These are phyloP conservation scores for Heterotilapia buettikoferi DNA, from an alignment of 2,113 vertebrate species.

Conservation along the genomic window DNA sequence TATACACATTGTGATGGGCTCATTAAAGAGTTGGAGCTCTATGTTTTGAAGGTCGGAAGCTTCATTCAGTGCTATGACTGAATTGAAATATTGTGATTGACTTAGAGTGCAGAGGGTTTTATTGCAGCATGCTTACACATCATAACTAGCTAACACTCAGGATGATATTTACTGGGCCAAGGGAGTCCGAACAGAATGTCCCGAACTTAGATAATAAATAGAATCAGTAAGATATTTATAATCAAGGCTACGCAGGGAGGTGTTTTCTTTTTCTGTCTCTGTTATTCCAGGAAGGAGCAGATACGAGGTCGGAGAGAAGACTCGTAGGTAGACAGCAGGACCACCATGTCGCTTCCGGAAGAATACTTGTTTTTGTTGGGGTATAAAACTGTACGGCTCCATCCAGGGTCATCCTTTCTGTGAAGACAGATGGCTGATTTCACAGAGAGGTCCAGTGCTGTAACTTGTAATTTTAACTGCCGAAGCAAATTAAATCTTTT, in stretches of 20 bases:
- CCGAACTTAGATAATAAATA: neutral
- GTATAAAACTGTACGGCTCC: neutral
- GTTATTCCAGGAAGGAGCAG: neutral
- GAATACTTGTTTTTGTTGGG: neutral
- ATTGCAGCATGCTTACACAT: neutral
- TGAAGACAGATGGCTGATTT: neutral
- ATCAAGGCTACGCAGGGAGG: neutral
- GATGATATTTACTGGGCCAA: rapidly evolving
- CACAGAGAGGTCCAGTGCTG: neutral
- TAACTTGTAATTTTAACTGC: neutral
- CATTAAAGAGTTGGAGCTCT: neutral
- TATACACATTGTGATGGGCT: neutral
- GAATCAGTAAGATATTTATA: neutral
- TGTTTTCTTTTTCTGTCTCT: neutral
- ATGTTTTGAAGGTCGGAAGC: neutral
- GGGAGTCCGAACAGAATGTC: neutral
- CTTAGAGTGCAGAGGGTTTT: rapidly evolving
- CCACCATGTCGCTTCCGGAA: neutral
- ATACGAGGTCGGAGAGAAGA: neutral
- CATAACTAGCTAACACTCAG: neutral
- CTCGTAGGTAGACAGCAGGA: neutral
- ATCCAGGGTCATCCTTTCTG: neutral
- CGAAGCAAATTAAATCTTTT: rapidly evolving
- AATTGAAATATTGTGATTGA: neutral
- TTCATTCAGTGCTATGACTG: neutral